phyloP scores from a whole-genome alignment of 2,113 vertebrate species.

The Sapayoa aenigma region DNA sequence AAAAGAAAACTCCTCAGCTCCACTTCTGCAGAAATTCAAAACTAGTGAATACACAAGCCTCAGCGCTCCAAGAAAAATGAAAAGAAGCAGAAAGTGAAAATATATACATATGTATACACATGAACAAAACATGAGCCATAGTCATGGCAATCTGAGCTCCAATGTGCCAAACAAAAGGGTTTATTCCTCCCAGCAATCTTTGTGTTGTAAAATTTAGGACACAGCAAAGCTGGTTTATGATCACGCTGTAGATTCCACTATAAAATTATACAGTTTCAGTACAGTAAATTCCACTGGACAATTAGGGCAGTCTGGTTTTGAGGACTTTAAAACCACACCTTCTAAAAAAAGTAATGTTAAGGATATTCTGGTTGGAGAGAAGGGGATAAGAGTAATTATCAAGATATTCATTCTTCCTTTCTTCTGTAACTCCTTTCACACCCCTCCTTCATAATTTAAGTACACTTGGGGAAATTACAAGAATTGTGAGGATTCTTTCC shows the following conservation, averaged over 20 bases:
- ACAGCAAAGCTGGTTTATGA: constrained; percentile 28
- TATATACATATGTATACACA: constrained; percentile 52
- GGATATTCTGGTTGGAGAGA: too few species aligned
- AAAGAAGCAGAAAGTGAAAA: constrained; percentile 52
- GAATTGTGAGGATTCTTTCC: background rate
- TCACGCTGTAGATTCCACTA: background rate
- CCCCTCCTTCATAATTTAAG: background rate
- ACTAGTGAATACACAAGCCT: constrained; percentile 50
- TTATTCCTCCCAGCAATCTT: constrained; percentile 47
- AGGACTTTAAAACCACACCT: background rate
- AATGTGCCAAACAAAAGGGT: constrained; percentile 38
- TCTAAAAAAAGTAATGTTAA: background rate
- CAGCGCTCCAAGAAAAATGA: constrained; percentile 48
- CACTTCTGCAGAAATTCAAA: constrained; percentile 64
- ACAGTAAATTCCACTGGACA: background rate
- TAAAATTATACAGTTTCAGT: background rate
- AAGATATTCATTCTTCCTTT: background rate
- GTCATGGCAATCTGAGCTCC: constrained; percentile 45
- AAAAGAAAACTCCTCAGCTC: constrained; percentile 42
- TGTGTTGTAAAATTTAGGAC: constrained; percentile 35
- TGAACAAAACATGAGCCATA: constrained; percentile 34
- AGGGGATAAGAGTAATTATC: background rate
- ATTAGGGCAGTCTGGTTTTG: background rate
- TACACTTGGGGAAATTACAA: background rate
- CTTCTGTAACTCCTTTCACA: background rate